A percentile compares a stretch with the other conserved stretches of the same genome.
phyloP scores from a whole-genome alignment of 2,113 vertebrate species.

The Machaerirhynchus nigripectus region DNA sequence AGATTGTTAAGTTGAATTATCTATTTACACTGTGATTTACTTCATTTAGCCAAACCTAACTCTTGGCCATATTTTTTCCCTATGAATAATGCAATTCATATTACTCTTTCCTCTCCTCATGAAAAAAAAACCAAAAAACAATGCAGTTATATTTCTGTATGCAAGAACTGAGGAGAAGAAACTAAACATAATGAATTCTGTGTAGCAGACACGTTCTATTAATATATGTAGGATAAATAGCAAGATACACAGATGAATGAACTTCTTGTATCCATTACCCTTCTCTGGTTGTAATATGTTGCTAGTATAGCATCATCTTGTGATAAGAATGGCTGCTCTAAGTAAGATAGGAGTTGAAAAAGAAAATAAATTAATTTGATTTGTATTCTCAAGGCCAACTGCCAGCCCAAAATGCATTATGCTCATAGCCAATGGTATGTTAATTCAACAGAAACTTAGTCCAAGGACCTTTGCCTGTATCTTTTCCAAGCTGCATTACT shows the following conservation, averaged over 20 bases:
- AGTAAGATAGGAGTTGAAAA: slow-evolving; percentile 14
- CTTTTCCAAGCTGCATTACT: slow-evolving; percentile 6
- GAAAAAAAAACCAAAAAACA: rapidly evolving
- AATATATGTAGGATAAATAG: not conserved
- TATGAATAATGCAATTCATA: not conserved
- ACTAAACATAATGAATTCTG: not conserved
- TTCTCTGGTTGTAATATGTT: not conserved
- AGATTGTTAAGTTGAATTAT: not conserved
- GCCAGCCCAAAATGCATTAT: not conserved
- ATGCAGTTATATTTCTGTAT: not conserved
- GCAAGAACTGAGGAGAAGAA: not conserved
- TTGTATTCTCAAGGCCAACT: slow-evolving; percentile 15
- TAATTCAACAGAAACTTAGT: slow-evolving; percentile 35
- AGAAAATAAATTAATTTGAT: slow-evolving; percentile 1
- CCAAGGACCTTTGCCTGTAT: slow-evolving; percentile 14
- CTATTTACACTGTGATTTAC: not conserved
- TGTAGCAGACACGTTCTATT: not conserved
- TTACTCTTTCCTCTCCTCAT: not conserved
- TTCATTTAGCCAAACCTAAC: not conserved
- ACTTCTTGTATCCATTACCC: not conserved
- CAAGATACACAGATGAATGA: not conserved
- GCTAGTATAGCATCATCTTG: not conserved
- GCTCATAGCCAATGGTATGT: not conserved
- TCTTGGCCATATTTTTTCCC: not conserved
- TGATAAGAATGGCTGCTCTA: not conserved